Conservation (phyloP, 1,140 invertebrate species). For the Aphaenogaster ashmeadi region DNA sequence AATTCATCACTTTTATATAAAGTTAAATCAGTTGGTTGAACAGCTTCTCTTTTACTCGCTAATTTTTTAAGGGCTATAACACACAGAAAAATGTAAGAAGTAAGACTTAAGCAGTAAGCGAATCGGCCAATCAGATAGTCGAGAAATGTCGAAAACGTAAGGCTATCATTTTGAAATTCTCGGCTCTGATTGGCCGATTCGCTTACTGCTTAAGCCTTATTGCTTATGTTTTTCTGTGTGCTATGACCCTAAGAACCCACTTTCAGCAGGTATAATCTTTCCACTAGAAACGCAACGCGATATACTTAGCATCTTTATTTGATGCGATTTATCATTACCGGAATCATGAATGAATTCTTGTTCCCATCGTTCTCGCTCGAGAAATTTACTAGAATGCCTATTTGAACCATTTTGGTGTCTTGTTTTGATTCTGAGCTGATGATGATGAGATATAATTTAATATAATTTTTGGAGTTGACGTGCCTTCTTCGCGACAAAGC, state of each 20-base stretch:
- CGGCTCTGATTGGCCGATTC: too few relatives aligned
- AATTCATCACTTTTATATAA: neutral
- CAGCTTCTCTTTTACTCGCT: neutral
- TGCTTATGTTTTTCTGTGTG: too few relatives aligned
- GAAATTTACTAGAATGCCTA: neutral
- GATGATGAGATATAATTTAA: neutral
- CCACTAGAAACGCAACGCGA: neutral
- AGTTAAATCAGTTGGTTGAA: neutral
- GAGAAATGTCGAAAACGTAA: too few relatives aligned
- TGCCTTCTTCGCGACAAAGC: slow-evolving; percentile 17
- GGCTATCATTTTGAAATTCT: too few relatives aligned
- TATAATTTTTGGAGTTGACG: neutral
- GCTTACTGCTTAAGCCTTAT: too few relatives aligned
- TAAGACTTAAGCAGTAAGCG: too few relatives aligned
- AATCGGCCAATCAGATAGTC: too few relatives aligned
- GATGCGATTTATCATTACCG: neutral
- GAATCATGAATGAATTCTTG: neutral
- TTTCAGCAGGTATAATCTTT: neutral
- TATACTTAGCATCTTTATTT: neutral
- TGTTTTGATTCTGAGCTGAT: too few relatives aligned
- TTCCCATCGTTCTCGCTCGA: neutral
- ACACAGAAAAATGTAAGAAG: too few relatives aligned
- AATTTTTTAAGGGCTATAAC: neutral
- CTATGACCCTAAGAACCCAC: neutral
- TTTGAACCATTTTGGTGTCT: too few relatives aligned